Base-by-base conservation (phyloP, 1,140 invertebrate species). In the Pachyrhynchus sulphureomaculatus region DNA sequence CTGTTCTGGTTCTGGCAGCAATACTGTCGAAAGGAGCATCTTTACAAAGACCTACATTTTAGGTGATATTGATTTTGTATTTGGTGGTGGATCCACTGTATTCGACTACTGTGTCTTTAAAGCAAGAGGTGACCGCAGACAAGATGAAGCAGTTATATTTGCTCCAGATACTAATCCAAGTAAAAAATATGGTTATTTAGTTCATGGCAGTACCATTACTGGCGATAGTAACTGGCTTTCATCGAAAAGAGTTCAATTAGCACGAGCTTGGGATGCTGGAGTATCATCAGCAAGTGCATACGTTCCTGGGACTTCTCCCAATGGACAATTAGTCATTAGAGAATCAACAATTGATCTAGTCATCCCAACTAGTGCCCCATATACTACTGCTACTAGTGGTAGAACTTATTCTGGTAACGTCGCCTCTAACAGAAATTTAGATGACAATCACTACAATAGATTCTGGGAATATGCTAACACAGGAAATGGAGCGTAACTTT, bases 41-140 rank as follows among this genome's bases (percentile, higher is more conserved):
- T 1, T 48, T 24, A 23, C 23, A 18, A 59, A 59, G 23, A 32
- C 45, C 17, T 42, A 49, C 24, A 59, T 59, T 41, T 8, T 39
- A 42, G 56, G 56, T 6, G 56, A 59, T 32, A 33, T 59, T 15
- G 47, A 59, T 42, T 59, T 51, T 42, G 37, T 59, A 0, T 59
- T 59, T 41, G 56, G 56, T 20, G 45, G 34, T 6, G 56, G 23
- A n/a, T 29, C 47, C 2, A 4, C 21, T 12, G 24, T 59, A 8
- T 59, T 59, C 23, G 39, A 32, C 10, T 2, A 3, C 5, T 49
- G 17, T n/a, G 32, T 34, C 32, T 41, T 59, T 37, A 24, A 26
- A 4, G 34, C 47, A 0, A 26, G 13, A 32, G 47, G 33, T 12
- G 56, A 59, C n/a, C 20, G 56, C 6, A 26, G 17, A 21, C 29